Base-by-base conservation (phyloP, 1,140 invertebrate species). In the Drosophila trapezifrons region DNA sequence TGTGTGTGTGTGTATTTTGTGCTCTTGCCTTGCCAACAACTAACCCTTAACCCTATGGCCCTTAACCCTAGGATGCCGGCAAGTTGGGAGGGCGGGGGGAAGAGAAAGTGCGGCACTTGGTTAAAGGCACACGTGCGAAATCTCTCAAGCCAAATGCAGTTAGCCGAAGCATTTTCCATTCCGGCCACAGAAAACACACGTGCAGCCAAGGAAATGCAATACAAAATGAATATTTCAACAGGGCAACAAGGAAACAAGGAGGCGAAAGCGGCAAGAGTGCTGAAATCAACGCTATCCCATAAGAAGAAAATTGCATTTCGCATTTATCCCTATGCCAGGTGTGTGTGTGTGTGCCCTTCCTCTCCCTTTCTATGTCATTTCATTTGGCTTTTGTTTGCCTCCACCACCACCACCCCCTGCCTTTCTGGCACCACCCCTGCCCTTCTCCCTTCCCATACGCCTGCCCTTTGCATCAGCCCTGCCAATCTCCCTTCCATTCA, bases 201-300 rank as follows among this genome's bases (percentile, higher is more conserved):
- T 60, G 15, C 71, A 35, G 17, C 42, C 47, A 38, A 72, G 75
- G 76, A 89, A 77, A 80, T 84, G 84, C 83, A 83, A 89, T 89
- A 84, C 83, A 87, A 76, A 76, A 87, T 87, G 84, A 87, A 87
- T 87, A 84, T 87, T 89, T 87, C 79, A 87, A 37, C 76, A 80
- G 72, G 70, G 46, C 46, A 37, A 38, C 8, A 27, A 29, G 49
- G 49, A 8, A 37, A 22, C 22, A 40, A 29, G 32, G 18, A 37
- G 20, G 40, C 17, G n/a, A 18, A 27, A 45, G 51, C 12, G 20
- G 25, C 20, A 17, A 20, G 35, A 17, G 46, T 69, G 63, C 69
- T 79, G 42, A 86, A 86, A 87, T 86, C 83, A 86, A 83, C 79
- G 83, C 83, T 62, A 17, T 42, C 63, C 83, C 79, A 87, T 79